Base-by-base conservation (phyloP, 2,888 invertebrate genomes). In the Agrenia bidenticulata region DNA sequence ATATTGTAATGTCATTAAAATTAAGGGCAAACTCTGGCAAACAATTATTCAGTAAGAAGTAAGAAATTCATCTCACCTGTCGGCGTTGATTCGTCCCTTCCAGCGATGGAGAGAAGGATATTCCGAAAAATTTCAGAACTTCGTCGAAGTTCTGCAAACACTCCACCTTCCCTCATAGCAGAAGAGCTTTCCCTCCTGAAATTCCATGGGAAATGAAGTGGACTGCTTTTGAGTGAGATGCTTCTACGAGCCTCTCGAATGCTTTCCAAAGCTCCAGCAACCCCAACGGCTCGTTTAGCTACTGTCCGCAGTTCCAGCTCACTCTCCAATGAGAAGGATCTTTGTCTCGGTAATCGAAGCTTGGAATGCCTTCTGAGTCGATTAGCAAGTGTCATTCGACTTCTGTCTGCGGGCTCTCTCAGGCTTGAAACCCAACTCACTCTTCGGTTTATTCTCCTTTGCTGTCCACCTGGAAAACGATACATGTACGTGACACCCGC, bases 111-210 rank as follows among this genome's bases (percentile, higher is more conserved):
- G 50, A 80, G 75, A 15, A 81, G 73, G 56, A 81, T 80, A 63
- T 79, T 79, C 60, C 80, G 78, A 70, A 80, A 80, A 51, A 80
- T 79, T 70, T 81, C 81, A 56, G 79, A 80, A 58, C 79, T 80
- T 45, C 81, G 73, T 32, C 80, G 71, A 32, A 81, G 74, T 67
- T 80, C 80, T 19, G 79, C 79, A 73, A 80, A 80, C 24, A 80
- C 80, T 63, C 79, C 78, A 42, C 79, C 74, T 65, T 77, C 77
- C 51, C 75, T 67, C 76, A 73, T 79, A 75, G 64, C 77, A 69
- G 66, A 72, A 37, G 69, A 73, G 63, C 73, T 73, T 56, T 75
- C 76, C 23, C 76, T 61, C 42, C 76, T 73, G 63, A 74, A 74
- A 58, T 73, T 72, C 76, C 75, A 75, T 7, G 77, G 74, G 60